Conservation (phyloP, 2,888 invertebrate genomes). For the Calliphora vomitoria region DNA sequence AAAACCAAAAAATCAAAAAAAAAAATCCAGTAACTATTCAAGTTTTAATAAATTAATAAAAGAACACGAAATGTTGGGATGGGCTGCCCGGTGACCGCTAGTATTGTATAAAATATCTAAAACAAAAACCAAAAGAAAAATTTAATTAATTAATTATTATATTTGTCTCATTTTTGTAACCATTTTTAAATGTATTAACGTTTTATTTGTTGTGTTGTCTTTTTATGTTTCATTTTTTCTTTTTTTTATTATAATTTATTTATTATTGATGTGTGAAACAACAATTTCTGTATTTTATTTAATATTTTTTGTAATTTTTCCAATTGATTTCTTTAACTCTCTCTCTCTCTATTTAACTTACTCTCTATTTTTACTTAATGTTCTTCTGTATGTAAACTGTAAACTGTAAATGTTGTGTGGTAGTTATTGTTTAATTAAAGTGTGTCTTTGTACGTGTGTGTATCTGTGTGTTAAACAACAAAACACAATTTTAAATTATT, state of each 20-base stretch:
- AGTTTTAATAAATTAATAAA: constrained; percentile 55
- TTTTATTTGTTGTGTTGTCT: constrained; percentile 71
- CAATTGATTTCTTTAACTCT: constrained; percentile 66
- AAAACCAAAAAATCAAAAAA: constrained; percentile 17
- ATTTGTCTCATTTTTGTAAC: constrained; percentile 72
- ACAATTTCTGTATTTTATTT: constrained; percentile 80
- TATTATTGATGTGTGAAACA: constrained; percentile 74
- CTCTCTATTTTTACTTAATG: constrained; percentile 36
- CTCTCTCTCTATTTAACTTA: constrained; percentile 48
- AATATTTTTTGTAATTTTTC: constrained; percentile 69
- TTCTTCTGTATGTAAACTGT: constrained; percentile 64
- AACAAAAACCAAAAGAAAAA: constrained; percentile 56
- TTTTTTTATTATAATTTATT: constrained; percentile 51
- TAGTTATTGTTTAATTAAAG: constrained; percentile 66
- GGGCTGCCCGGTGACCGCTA: constrained; percentile 85
- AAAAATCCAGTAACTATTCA: constrained; percentile 42
- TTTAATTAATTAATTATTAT: constrained; percentile 60
- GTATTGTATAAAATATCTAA: constrained; percentile 79
- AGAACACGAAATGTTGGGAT: constrained; percentile 84
- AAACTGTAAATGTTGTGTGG: constrained; percentile 76
- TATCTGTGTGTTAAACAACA: constrained; percentile 17
- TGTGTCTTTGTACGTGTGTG: constrained; percentile 28
- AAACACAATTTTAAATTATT: constrained; percentile 41
- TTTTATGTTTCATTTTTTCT: constrained; percentile 70
- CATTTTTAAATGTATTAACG: constrained; percentile 68